These are phyloP conservation scores for Ectemnius cavifrons DNA, from an alignment of 2,888 invertebrate species.

Conservation along the genomic window DNA sequence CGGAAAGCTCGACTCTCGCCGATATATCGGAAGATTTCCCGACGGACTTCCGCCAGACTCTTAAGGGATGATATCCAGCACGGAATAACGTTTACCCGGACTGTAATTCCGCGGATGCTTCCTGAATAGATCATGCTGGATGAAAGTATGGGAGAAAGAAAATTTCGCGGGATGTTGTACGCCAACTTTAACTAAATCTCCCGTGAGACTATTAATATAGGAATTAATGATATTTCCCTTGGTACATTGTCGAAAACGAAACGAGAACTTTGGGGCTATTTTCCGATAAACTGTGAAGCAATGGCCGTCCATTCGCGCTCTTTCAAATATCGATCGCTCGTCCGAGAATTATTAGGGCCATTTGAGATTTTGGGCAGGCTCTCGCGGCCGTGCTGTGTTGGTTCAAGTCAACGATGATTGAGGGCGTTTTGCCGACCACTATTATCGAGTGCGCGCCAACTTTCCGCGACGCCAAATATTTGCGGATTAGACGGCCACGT, in stretches of 20 bases:
- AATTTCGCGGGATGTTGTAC: neutral
- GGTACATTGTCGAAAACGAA: no score
- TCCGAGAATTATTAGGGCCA: neutral
- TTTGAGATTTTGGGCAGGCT: neutral
- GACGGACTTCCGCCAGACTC: slow-evolving; percentile 17
- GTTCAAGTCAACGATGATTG: neutral
- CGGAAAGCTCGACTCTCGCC: slow-evolving; percentile 10
- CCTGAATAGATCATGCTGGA: neutral
- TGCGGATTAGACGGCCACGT: slow-evolving; percentile 5
- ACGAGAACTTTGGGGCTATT: no score
- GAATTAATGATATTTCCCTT: no score
- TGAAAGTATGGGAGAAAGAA: neutral
- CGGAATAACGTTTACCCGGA: neutral
- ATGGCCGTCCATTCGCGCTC: neutral
- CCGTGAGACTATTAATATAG: no score
- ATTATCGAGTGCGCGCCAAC: slow-evolving; percentile 5
- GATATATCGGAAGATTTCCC: slow-evolving; percentile 49
- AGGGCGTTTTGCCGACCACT: neutral
- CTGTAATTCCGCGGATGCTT: slow-evolving; percentile 3
- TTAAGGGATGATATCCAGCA: neutral
- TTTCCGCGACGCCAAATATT: slow-evolving; percentile 4
- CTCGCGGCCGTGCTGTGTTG: no score
- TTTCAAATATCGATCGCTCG: neutral
- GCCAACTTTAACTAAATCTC: neutral
- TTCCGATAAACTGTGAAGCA: neutral